Percentiles rank a stretch among this genome's conserved stretches.
Evolutionary conservation across 1,140 invertebrate genomes (phyloP).

Genomic region (Popillia japonica): DNA sequence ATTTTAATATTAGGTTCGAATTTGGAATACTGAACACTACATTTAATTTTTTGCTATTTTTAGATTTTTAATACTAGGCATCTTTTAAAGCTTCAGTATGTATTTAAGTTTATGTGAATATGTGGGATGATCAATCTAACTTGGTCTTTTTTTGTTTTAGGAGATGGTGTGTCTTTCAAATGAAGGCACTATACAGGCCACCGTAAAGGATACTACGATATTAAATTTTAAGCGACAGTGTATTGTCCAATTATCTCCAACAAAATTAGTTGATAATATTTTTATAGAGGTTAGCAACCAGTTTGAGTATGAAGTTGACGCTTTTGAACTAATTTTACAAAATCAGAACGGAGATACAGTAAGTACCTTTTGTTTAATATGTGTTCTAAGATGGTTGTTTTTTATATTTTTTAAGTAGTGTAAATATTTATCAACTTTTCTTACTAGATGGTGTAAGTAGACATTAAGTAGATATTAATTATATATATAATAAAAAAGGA

Average conservation of each 20-base stretch:
- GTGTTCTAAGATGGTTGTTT: background rate
- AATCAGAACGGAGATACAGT: slow-evolving; percentile 49
- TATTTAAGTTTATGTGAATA: background rate
- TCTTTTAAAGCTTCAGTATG: too few species aligned
- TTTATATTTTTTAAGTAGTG: too few species aligned
- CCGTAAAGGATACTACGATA: slow-evolving; percentile 66
- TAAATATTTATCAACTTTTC: too few species aligned
- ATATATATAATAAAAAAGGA: too few species aligned
- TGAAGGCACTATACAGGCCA: slow-evolving; percentile 63
- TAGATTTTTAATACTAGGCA: too few species aligned
- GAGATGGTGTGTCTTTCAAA: slow-evolving; percentile 58
- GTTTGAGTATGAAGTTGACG: slow-evolving; percentile 65
- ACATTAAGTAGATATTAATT: too few species aligned
- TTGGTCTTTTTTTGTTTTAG: slow-evolving; percentile 41
- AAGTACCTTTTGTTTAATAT: slow-evolving; percentile 45
- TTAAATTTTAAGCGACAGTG: slow-evolving; percentile 59
- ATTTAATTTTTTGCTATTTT: background rate
- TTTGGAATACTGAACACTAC: background rate
- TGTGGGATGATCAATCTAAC: background rate
- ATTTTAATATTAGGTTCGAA: slow-evolving; percentile 21
- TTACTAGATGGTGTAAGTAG: too few species aligned
- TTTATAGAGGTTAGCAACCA: slow-evolving; percentile 64
- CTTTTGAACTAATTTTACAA: slow-evolving; percentile 63
- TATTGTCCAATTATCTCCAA: slow-evolving; percentile 61
- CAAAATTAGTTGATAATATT: slow-evolving; percentile 62